Evolutionary conservation across 2,797 vertebrate genomes (phyloP).

Genomic region (Pseudochaenichthys georgianus): DNA sequence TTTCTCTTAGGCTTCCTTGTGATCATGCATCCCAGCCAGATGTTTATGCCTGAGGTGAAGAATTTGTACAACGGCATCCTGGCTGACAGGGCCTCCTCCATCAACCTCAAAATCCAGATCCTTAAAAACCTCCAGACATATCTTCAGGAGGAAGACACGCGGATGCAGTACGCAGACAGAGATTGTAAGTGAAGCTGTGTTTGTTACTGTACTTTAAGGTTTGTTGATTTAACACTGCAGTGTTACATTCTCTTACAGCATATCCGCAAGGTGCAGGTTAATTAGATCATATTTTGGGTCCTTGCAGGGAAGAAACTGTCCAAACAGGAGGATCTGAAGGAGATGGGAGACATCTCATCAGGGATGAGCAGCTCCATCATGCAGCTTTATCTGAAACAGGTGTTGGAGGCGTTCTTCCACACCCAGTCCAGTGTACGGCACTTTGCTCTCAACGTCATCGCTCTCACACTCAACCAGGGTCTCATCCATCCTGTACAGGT

Average conservation of each 20-base stretch:
- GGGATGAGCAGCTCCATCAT: conserved; percentile 99
- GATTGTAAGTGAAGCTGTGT: conserved; percentile 88
- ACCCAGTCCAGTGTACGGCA: conserved; percentile 94
- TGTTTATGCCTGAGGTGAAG: conserved; percentile 98
- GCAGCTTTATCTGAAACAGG: conserved; percentile 99
- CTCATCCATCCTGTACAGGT: conserved; percentile 94
- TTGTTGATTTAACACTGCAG: background rate
- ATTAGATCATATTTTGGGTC: background rate
- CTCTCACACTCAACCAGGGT: conserved; percentile 96
- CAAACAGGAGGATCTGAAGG: conserved; percentile 98
- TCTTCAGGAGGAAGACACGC: conserved; percentile 96
- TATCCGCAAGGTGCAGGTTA: background rate
- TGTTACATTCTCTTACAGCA: background rate
- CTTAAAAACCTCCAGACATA: conserved; percentile 99
- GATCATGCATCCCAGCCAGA: conserved; percentile 97
- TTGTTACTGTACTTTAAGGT: background rate
- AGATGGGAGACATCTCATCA: conserved; percentile 99
- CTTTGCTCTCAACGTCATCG: conserved; percentile 97
- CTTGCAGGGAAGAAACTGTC: conserved; percentile 95
- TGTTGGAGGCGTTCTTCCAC: conserved; percentile 96
- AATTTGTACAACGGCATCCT: conserved; percentile 95
- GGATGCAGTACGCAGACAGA: conserved; percentile 97
- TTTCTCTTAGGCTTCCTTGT: conserved; percentile 91
- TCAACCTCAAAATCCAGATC: conserved; percentile 98
- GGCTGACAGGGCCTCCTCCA: conserved; percentile 90